phyloP scores from a whole-genome alignment of 2,113 vertebrate genomes.

The Grantiella picta region DNA sequence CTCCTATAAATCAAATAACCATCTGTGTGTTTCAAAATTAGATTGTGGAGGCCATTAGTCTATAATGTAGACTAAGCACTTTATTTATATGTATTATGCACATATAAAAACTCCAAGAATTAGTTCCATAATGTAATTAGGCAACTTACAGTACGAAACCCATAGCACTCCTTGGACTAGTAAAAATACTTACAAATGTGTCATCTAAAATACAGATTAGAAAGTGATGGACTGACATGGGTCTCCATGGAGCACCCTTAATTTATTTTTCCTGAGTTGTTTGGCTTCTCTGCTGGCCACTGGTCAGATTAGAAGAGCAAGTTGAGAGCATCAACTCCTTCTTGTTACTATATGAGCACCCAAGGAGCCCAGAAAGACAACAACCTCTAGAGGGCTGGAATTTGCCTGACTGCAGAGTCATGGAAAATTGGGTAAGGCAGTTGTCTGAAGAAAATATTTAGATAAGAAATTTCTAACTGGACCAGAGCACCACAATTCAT shows the following conservation, averaged over 20 bases:
- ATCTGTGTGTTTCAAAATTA: slow-evolving; percentile 56
- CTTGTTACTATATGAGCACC: background rate
- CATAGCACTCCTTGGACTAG: background rate
- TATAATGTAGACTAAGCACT: slow-evolving; percentile 48
- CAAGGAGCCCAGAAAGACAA: background rate
- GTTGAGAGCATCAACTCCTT: background rate
- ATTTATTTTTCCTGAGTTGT: background rate
- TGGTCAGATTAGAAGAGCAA: background rate
- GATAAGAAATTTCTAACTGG: background rate
- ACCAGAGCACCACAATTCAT: background rate
- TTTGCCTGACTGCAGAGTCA: background rate
- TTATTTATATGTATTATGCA: slow-evolving; percentile 30
- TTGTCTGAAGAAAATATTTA: background rate
- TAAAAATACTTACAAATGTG: background rate
- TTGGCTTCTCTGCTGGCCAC: background rate
- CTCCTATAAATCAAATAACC: slow-evolving; percentile 63
- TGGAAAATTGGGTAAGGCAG: background rate
- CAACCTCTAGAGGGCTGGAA: background rate
- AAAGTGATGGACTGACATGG: background rate
- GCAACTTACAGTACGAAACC: background rate
- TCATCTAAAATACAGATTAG: background rate
- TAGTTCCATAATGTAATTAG: slow-evolving; percentile 5
- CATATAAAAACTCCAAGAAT: background rate
- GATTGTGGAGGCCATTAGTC: slow-evolving; percentile 44
- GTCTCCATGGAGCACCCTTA: background rate